Conservation (phyloP, 2,113 vertebrate genomes). For the Catharus bicknelli region DNA sequence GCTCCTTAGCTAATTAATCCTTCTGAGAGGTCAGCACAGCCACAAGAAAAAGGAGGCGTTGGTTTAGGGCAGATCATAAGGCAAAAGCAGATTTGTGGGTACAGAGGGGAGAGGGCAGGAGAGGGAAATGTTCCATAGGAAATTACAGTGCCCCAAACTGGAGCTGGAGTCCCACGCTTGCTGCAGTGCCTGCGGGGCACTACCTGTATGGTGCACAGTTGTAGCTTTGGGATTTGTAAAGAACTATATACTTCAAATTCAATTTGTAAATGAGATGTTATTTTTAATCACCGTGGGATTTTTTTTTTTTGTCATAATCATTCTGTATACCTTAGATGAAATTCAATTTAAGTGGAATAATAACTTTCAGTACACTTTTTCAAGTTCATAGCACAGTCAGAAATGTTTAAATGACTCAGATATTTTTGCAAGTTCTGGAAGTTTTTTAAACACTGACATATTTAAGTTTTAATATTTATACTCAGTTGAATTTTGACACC, state of each 20-base stretch:
- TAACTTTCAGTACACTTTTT: not conserved
- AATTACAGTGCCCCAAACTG: not conserved
- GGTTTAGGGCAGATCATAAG: not conserved
- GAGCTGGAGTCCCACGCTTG: accelerated
- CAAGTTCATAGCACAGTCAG: not conserved
- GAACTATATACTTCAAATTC: not conserved
- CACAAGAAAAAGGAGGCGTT: not conserved
- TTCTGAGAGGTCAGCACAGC: not conserved
- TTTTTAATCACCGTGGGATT: not conserved
- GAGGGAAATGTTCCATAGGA: not conserved
- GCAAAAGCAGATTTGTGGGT: not conserved
- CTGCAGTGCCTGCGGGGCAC: not conserved
- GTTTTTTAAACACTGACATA: not conserved
- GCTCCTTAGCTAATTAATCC: not conserved
- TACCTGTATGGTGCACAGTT: not conserved
- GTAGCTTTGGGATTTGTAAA: not conserved
- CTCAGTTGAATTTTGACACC: conserved; percentile 22
- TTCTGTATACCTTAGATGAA: not conserved
- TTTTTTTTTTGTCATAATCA: not conserved
- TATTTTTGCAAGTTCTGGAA: not conserved
- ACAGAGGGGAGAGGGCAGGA: not conserved
- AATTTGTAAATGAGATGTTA: not conserved
- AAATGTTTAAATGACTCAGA: not conserved
- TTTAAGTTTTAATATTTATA: conserved; percentile 36
- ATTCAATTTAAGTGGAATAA: not conserved